Evolutionary conservation across 2,113 vertebrate species (phyloP).

Genomic region (Cryptomyrus ogoouensis): DNA sequence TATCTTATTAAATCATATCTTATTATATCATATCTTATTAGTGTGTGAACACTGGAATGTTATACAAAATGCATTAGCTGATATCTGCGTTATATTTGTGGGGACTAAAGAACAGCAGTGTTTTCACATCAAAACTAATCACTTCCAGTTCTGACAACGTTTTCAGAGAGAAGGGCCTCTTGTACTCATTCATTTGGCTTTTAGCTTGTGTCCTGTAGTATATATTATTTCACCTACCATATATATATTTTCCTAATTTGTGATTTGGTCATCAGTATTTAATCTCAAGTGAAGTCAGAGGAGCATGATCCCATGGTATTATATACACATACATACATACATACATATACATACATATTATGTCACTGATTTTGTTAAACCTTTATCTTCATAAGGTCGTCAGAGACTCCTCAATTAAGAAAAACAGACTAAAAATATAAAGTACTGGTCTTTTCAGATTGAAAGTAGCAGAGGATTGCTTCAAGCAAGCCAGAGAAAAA

Average conservation of each 20-base stretch:
- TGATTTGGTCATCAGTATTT: not conserved
- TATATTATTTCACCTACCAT: not conserved
- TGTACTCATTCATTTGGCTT: not conserved
- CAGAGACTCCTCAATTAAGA: not conserved
- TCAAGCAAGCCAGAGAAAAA: conserved; percentile 82
- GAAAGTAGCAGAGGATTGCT: conserved; percentile 83
- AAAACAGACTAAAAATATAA: not conserved
- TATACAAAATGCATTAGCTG: not conserved
- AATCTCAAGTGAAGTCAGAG: not conserved
- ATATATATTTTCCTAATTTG: not conserved
- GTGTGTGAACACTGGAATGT: not conserved
- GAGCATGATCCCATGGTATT: not conserved
- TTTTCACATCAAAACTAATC: not conserved
- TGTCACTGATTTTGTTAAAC: not conserved
- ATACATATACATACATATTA: not conserved
- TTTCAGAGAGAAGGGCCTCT: not conserved
- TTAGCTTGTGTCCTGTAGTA: not conserved
- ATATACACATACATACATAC: not conserved
- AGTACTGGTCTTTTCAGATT: conserved; percentile 59
- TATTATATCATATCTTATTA: not conserved
- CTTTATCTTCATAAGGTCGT: not conserved
- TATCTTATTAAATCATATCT: not conserved
- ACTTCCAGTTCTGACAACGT: not conserved
- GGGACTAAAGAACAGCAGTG: not conserved
- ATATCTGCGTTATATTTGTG: not conserved